Evolutionary conservation across 2,797 vertebrate species (phyloP).

Genomic region (Tinamus major): DNA sequence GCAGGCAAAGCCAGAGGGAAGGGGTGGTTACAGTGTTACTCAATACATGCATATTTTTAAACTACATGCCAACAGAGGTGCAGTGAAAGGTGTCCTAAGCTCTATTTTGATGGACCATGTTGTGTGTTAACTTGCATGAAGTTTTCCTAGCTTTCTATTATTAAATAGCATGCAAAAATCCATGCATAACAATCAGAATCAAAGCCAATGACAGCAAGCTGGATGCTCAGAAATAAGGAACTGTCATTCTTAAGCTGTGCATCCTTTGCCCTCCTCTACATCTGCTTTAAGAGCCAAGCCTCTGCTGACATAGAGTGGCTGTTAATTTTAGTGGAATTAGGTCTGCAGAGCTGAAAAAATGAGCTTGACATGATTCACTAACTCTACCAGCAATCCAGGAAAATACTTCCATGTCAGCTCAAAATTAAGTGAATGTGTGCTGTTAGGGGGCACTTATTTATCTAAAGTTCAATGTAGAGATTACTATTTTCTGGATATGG

Average conservation of each 20-base stretch:
- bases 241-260: accelerated
- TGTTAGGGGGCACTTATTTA: not conserved
- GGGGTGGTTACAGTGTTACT: not conserved
- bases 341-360: not conserved
- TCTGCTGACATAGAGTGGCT: not conserved
- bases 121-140: not conserved
- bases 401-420: not conserved
- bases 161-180: not conserved
- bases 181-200: not conserved
- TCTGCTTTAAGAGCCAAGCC: not conserved
- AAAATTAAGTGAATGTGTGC: not conserved
- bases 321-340: not conserved
- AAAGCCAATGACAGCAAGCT: not conserved
- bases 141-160: not conserved
- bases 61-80: accelerated
- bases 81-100: not conserved
- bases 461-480: not conserved
- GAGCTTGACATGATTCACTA: not conserved
- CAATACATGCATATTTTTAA: not conserved
- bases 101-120: not conserved
- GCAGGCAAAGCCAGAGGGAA: not conserved
- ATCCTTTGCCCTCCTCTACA: not conserved
- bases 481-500: not conserved
- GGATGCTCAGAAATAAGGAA: not conserved
- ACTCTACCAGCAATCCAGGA: not conserved